Evolutionary conservation across 2,797 vertebrate genomes (phyloP).

Genomic region (Sphaeramia orbicularis): DNA sequence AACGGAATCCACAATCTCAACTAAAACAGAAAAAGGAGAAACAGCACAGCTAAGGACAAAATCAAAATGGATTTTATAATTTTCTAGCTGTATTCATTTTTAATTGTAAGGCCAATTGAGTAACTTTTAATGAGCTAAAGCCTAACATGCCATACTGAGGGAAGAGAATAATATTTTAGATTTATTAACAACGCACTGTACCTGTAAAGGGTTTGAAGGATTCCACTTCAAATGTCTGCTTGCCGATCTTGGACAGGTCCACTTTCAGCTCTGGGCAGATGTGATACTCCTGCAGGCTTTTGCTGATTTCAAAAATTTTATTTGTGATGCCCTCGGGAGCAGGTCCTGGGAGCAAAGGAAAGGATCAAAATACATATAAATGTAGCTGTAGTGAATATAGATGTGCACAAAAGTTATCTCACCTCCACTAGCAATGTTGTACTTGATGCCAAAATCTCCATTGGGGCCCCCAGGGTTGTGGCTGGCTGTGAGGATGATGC

Average conservation of each 20-base stretch:
- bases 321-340: constrained; percentile 96
- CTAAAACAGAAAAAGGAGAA: constrained; percentile 74
- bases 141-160: background rate
- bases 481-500: constrained; percentile 97
- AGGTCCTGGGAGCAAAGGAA: constrained; percentile 85
- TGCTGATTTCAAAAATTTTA: constrained; percentile 97
- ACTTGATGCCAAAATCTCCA: constrained; percentile 98
- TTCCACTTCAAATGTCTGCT: constrained; percentile 96
- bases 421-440: constrained; percentile 97
- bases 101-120: background rate
- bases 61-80: background rate
- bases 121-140: background rate
- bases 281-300: constrained; percentile 93
- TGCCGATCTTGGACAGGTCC: constrained; percentile 92
- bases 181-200: constrained; percentile 44
- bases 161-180: background rate
- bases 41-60: background rate
- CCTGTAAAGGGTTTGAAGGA: constrained; percentile 96
- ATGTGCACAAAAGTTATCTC: constrained; percentile 17
- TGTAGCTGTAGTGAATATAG: background rate
- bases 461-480: constrained; percentile 96
- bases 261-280: constrained; percentile 96
- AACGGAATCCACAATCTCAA: constrained; percentile 98
- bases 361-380: background rate
- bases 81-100: background rate